A percentile compares a stretch with the other conserved stretches of the same genome.
These are phyloP conservation scores for Drosophila nigromelanica DNA, from an alignment of 1,140 invertebrate genomes.

Conservation along the genomic window DNA sequence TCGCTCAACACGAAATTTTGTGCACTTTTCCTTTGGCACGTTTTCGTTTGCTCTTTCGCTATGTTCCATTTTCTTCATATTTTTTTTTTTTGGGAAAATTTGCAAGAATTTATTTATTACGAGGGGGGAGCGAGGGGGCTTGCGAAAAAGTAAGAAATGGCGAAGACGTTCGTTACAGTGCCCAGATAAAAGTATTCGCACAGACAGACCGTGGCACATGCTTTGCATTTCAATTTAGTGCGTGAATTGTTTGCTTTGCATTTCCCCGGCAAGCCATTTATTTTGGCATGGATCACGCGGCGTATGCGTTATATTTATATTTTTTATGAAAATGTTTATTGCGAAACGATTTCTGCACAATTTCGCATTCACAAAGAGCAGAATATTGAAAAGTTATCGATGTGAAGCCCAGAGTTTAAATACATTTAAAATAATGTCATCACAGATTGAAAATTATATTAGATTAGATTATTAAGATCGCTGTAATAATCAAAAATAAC, in stretches of 20 bases:
- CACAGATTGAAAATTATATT: too few relatives aligned
- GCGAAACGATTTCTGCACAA: slow-evolving; percentile 10
- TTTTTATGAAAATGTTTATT: slow-evolving; percentile 7
- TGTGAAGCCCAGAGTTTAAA: too few relatives aligned
- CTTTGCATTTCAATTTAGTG: slow-evolving; percentile 74
- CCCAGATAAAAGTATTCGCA: slow-evolving; percentile 44
- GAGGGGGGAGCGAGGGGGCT: not conserved
- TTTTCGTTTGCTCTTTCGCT: slow-evolving; percentile 3
- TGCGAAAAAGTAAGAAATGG: not conserved
- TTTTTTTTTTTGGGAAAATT: slow-evolving; percentile 45
- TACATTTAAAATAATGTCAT: too few relatives aligned
- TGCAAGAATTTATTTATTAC: slow-evolving; percentile 69
- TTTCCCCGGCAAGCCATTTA: slow-evolving; percentile 20
- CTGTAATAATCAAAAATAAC: not conserved
- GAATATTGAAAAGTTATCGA: not conserved
- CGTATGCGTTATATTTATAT: slow-evolving; percentile 27
- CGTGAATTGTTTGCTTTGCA: slow-evolving; percentile 38
- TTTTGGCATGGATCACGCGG: slow-evolving; percentile 13
- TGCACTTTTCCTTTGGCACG: slow-evolving; percentile 34
- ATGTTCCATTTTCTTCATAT: slow-evolving; percentile 5
- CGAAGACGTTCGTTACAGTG: slow-evolving; percentile 11
- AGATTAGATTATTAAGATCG: too few relatives aligned
- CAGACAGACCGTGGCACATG: slow-evolving; percentile 40
- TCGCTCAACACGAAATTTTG: slow-evolving; percentile 45
- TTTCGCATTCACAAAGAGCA: not conserved